Evolutionary conservation across 2,113 vertebrate genomes (phyloP).

Genomic region (Anseranas semipalmata): DNA sequence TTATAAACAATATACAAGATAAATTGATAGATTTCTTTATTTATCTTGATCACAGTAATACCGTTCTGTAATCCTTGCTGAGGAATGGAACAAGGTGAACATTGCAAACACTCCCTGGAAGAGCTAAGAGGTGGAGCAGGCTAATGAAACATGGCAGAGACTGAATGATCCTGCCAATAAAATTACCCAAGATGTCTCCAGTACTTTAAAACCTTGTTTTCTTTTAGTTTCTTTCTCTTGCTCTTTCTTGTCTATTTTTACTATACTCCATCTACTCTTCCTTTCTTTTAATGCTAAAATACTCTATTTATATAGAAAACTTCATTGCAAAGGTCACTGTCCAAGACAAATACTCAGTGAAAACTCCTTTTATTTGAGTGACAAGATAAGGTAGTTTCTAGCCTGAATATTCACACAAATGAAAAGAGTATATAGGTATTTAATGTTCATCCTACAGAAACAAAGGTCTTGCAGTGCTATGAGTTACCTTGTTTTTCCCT

Average conservation of each 20-base stretch:
- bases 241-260: not conserved
- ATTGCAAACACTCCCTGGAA: not conserved
- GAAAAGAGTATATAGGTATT: not conserved
- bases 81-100: constrained; percentile 14
- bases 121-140: not conserved
- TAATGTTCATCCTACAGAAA: not conserved
- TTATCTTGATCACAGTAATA: constrained; percentile 4
- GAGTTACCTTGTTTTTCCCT: not conserved
- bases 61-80: constrained; percentile 7
- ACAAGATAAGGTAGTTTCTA: not conserved
- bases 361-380: not conserved
- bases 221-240: not conserved
- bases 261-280: not conserved
- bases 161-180: constrained; percentile 35
- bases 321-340: not conserved
- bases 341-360: not conserved
- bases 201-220: not conserved
- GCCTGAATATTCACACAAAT: not conserved
- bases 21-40: constrained; percentile 44
- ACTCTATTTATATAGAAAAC: not conserved
- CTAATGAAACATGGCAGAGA: constrained; percentile 47
- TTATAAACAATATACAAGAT: constrained; percentile 10
- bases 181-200: not conserved
- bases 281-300: not conserved
- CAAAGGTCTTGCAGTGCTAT: not conserved